These are phyloP conservation scores for Malurus elegans DNA, from an alignment of 2,113 vertebrate species.

Conservation along the genomic window DNA sequence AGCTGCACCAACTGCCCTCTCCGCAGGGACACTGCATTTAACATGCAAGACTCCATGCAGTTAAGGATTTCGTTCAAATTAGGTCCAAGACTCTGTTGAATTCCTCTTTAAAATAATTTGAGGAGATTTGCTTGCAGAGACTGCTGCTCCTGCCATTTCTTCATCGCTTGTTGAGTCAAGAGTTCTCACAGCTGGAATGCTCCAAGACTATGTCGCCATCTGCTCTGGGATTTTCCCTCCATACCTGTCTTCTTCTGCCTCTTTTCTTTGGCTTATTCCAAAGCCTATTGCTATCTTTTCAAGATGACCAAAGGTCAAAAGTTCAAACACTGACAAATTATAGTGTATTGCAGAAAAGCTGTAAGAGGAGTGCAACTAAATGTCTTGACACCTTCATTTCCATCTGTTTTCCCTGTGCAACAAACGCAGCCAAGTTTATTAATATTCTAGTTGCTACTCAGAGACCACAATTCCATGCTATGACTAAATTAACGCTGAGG, in stretches of 20 bases:
- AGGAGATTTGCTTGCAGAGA: neutral
- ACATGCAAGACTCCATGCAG: neutral
- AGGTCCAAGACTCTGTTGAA: neutral
- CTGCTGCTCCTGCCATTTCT: neutral
- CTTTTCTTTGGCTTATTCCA: neutral
- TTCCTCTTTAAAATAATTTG: neutral
- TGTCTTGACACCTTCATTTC: neutral
- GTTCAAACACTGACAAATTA: neutral
- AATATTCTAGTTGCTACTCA: neutral
- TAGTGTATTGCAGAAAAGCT: neutral
- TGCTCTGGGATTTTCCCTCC: neutral
- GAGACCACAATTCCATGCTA: neutral
- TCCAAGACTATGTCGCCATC: rapidly evolving
- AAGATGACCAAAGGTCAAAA: neutral
- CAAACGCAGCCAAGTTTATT: neutral
- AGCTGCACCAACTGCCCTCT: neutral
- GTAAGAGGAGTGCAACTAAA: neutral
- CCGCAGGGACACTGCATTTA: neutral
- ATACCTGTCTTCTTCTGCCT: neutral
- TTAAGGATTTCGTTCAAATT: neutral
- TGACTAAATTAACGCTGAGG: neutral
- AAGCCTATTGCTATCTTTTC: neutral
- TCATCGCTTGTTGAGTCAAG: rapidly evolving
- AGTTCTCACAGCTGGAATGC: neutral
- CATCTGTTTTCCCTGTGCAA: neutral